Evolutionary conservation across 2,888 invertebrate species (phyloP).

Genomic region (Acrobasis suavella): DNA sequence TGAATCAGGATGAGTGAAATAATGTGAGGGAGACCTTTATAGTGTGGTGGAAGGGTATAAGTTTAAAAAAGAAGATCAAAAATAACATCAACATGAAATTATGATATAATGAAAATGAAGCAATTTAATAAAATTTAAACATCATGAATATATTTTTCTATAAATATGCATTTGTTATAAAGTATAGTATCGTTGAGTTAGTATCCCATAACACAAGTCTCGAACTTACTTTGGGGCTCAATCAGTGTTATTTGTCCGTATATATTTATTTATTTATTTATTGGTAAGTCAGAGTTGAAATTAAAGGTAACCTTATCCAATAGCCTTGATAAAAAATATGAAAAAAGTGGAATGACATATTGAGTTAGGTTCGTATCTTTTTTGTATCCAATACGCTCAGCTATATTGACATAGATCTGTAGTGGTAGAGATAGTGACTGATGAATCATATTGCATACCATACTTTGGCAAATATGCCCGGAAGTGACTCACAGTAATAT

Average conservation of each 20-base stretch:
- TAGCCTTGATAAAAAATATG: constrained; percentile 10
- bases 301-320: constrained; percentile 12
- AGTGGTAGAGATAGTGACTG: background rate
- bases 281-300: constrained; percentile 14
- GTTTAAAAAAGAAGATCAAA: background rate
- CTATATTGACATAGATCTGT: constrained; percentile 10
- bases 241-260: no score
- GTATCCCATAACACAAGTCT: no score
- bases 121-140: constrained; percentile 15
- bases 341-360: constrained; percentile 3
- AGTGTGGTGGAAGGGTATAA: no score
- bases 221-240: no score
- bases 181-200: no score
- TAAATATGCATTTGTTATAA: no score
- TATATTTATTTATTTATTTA: no score
- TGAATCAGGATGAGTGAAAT: no score
- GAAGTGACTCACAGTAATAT: background rate
- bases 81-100: background rate
- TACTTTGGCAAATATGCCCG: background rate
- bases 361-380: background rate
- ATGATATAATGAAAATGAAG: constrained; percentile 9
- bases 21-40: no score
- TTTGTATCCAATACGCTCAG: constrained; percentile 6
- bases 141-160: no score
- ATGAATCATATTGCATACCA: background rate